Base-by-base conservation (phyloP, 2,113 vertebrate genomes). In the Lota lota region DNA sequence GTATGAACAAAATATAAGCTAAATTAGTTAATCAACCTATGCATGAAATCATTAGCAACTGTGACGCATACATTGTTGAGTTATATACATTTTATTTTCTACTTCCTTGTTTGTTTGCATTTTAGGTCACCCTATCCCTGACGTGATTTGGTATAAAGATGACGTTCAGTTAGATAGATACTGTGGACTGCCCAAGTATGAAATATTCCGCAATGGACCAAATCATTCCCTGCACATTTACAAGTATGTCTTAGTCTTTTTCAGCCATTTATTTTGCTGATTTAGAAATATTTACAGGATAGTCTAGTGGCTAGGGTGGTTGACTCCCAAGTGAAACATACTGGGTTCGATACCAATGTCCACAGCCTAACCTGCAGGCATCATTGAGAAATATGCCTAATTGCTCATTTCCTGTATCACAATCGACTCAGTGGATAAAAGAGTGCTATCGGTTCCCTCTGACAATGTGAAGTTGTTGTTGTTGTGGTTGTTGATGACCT, bases 111-210 rank as follows among this genome's bases (percentile, higher is more conserved):
- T 53, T 67, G 40, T 17, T 67, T 33, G 28, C 28, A 33, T 57
- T 75, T 3, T 83, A 99, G 97, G 97, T 20, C 88, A 96, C 77
- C 97, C 97, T 0, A 88, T 90, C 56, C 97, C 97, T 0, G 94
- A 96, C 76, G 82, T 99, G 80, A 95, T 91, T 0, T 99, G 97
- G 97, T 99, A 99, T 70, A 98, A 95, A 86, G 96, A 99, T 73
- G 95, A 99, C 47, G 76, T 87, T 58, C 95, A 99, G 79, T 90
- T 99, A 89, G 97, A 99, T 82, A 93, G 97, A 80, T 98, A 94
- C 79, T 99, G 97, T 76, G 97, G 97, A 68, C 90, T 99, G 68
- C 97, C 97, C 16, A 99, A 99, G 87, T 99, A 99, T 10, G 83
- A 99, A 92, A 95, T 99, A 85, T 93, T 93, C 67, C 93, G 84